Percentiles rank a stretch among this genome's conserved stretches.
Evolutionary conservation across 2,797 vertebrate species (phyloP).

Genomic region (Rhinoraja longicauda): DNA sequence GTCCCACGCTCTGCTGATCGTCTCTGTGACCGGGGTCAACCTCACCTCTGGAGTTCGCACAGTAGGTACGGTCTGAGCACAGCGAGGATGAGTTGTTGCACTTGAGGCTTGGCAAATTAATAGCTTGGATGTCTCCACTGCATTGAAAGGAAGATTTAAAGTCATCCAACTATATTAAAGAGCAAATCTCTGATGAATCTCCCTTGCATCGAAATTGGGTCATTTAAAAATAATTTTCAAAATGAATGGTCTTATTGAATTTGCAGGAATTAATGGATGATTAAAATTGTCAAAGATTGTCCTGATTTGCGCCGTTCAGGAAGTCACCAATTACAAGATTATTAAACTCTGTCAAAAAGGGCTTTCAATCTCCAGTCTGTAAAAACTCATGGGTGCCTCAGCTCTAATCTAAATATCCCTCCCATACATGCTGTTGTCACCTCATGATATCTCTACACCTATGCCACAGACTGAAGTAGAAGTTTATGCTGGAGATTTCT

Average conservation of each 20-base stretch:
- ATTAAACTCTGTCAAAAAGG: background rate
- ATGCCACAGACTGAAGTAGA: background rate
- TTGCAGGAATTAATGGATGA: background rate
- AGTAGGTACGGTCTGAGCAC: constrained; percentile 58
- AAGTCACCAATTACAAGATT: background rate
- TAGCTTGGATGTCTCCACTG: background rate
- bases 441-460: background rate
- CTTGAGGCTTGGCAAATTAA: background rate
- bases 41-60: constrained; percentile 75
- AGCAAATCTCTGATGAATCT: background rate
- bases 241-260: too few relatives aligned
- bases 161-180: background rate
- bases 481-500: background rate
- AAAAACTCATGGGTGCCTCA: too few relatives aligned
- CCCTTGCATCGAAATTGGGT: background rate
- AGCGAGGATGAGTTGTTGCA: background rate
- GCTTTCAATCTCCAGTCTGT: too few relatives aligned
- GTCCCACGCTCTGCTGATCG: constrained; percentile 85
- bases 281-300: background rate
- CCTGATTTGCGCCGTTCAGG: background rate
- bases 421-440: background rate
- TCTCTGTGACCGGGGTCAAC: constrained; percentile 75
- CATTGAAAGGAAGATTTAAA: background rate
- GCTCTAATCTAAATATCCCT: background rate
- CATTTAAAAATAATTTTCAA: background rate